phyloP scores from a whole-genome alignment of 2,113 vertebrate genomes.

The Lota lota region DNA sequence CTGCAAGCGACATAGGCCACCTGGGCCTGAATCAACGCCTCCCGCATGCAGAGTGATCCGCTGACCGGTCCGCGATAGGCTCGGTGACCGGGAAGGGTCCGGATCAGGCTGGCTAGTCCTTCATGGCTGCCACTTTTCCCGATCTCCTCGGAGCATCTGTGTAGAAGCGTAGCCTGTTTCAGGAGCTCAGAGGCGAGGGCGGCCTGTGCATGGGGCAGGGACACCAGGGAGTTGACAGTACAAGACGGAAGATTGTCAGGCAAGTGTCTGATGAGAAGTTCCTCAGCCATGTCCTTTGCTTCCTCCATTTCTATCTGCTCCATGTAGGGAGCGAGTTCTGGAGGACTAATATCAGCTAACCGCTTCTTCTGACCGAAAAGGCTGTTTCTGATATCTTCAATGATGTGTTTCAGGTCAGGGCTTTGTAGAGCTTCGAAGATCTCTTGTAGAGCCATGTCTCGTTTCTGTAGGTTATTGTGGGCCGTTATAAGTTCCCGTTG shows the following conservation, averaged over 20 bases:
- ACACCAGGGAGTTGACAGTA: conserved; percentile 67
- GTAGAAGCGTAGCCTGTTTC: conserved; percentile 80
- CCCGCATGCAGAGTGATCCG: conserved; percentile 82
- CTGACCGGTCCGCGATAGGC: conserved; percentile 66
- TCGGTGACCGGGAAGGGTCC: conserved; percentile 61
- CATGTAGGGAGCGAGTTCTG: conserved; percentile 69
- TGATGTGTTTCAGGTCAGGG: conserved; percentile 75
- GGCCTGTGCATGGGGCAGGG: conserved; percentile 71
- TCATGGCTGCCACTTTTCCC: conserved; percentile 67
- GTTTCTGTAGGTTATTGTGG: conserved; percentile 78
- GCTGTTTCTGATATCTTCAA: conserved; percentile 76
- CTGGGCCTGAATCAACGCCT: conserved; percentile 89
- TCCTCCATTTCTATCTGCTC: conserved; percentile 71
- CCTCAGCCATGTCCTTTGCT: conserved; percentile 50
- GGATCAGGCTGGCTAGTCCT: conserved; percentile 75
- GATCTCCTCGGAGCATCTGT: conserved; percentile 80
- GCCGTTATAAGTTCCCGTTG: conserved; percentile 82
- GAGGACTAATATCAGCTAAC: conserved; percentile 57
- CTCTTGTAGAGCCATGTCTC: conserved; percentile 76
- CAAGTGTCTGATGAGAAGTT: conserved; percentile 67
- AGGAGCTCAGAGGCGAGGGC: conserved; percentile 84
- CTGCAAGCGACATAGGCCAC: conserved; percentile 86
- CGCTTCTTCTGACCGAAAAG: conserved; percentile 58
- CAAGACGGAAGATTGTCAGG: conserved; percentile 26
- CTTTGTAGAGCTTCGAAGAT: conserved; percentile 76